phyloP scores from a whole-genome alignment of 2,113 vertebrate genomes.

The Archocentrus centrarchus region DNA sequence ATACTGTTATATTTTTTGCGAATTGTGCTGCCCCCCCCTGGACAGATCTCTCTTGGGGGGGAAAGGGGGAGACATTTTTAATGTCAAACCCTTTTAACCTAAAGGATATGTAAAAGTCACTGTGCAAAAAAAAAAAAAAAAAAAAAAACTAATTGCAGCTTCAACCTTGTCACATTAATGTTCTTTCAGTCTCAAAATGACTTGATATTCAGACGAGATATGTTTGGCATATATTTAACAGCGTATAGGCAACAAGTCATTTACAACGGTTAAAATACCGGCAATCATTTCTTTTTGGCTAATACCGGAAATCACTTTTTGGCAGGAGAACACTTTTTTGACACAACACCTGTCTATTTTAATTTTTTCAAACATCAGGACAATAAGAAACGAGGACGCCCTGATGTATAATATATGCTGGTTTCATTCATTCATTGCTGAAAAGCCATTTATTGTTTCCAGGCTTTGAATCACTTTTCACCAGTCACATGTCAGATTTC shows the following conservation, averaged over 20 bases:
- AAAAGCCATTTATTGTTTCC: not conserved
- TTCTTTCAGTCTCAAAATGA: not conserved
- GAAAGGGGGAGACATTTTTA: not conserved
- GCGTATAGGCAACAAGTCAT: not conserved
- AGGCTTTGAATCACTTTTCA: not conserved
- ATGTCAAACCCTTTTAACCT: not conserved
- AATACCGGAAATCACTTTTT: not conserved
- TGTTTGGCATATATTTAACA: not conserved
- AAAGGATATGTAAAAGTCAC: not conserved
- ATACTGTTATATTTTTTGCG: not conserved
- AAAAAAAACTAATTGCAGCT: not conserved
- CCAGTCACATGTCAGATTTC: not conserved
- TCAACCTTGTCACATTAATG: not conserved
- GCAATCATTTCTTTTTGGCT: not conserved
- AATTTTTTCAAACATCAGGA: not conserved
- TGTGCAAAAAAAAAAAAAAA: not conserved
- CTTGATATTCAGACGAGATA: not conserved
- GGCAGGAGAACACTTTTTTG: not conserved
- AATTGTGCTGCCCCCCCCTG: not conserved
- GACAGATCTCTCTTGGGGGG: not conserved
- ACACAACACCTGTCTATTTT: not conserved
- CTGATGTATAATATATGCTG: not conserved
- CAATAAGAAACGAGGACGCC: not conserved
- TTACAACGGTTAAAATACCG: not conserved
- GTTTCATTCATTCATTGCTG: not conserved